Evolutionary conservation across 2,113 vertebrate species (phyloP).

Genomic region (Cinclus cinclus): DNA sequence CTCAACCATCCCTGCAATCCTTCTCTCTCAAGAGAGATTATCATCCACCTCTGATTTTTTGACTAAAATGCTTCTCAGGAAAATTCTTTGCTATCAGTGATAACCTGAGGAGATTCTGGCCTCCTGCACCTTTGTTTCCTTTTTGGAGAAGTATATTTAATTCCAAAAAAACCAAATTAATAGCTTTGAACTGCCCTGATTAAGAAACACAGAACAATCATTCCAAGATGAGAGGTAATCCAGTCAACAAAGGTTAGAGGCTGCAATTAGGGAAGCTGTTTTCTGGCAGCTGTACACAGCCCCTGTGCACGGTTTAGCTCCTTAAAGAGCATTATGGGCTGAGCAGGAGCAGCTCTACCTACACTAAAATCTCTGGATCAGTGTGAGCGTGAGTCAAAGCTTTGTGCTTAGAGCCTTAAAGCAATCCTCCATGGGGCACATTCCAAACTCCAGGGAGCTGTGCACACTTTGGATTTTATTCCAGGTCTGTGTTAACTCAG

Average conservation of each 20-base stretch:
- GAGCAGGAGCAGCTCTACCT: neutral
- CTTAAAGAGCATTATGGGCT: conserved; percentile 10
- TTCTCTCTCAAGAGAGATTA: neutral
- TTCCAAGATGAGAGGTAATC: neutral
- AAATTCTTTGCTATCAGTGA: neutral
- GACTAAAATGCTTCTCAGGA: neutral
- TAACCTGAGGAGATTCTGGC: neutral
- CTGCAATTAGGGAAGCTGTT: neutral
- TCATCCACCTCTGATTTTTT: neutral
- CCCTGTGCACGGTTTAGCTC: neutral
- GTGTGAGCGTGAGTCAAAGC: neutral
- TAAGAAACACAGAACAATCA: neutral
- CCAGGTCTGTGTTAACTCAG: neutral
- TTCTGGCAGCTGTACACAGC: neutral
- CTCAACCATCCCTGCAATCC: neutral
- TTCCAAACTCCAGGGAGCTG: neutral
- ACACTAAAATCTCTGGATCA: neutral
- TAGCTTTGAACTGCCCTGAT: neutral
- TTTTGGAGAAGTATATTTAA: neutral
- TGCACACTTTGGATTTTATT: neutral
- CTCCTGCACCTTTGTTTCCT: neutral
- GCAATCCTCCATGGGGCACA: neutral
- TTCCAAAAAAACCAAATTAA: neutral
- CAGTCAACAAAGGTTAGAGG: neutral
- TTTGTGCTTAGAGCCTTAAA: conserved; percentile 1